Percentiles rank a stretch among this genome's conserved stretches.
Conservation (phyloP, 2,888 invertebrate species). For the Calephelis perditalis region DNA sequence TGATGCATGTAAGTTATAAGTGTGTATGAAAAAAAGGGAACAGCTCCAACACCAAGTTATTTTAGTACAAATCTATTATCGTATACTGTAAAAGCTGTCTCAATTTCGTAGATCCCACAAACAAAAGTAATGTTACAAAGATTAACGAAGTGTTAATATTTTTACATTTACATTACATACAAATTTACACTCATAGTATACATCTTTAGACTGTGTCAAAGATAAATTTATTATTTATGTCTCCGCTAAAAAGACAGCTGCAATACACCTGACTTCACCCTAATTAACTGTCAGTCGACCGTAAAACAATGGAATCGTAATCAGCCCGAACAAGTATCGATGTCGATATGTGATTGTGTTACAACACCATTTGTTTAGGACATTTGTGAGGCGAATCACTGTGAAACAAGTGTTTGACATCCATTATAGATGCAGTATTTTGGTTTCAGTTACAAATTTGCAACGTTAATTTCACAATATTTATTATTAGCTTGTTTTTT, state of each 20-base stretch:
- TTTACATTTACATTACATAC: no score
- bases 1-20: no score
- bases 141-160: no score
- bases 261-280: slow-evolving; percentile 44
- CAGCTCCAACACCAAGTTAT: no score
- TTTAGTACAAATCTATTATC: no score
- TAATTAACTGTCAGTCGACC: slow-evolving; percentile 47
- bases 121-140: no score
- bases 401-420: slow-evolving; percentile 11
- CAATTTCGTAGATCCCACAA: no score
- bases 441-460: slow-evolving; percentile 7
- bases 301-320: slow-evolving; percentile 34
- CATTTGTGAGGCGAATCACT: slow-evolving; percentile 11
- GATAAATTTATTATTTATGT: not conserved
- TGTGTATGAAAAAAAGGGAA: no score
- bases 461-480: not conserved
- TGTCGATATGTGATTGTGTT: slow-evolving; percentile 27
- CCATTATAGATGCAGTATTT: slow-evolving; percentile 10
- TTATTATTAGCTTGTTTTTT: not conserved
- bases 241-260: slow-evolving; percentile 26
- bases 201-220: no score
- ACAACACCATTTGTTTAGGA: slow-evolving; percentile 22
- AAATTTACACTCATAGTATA: no score
- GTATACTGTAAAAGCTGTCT: no score
- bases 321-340: slow-evolving; percentile 34